Conservation (phyloP, 2,113 vertebrate species). For the Dipodomys ordii region DNA sequence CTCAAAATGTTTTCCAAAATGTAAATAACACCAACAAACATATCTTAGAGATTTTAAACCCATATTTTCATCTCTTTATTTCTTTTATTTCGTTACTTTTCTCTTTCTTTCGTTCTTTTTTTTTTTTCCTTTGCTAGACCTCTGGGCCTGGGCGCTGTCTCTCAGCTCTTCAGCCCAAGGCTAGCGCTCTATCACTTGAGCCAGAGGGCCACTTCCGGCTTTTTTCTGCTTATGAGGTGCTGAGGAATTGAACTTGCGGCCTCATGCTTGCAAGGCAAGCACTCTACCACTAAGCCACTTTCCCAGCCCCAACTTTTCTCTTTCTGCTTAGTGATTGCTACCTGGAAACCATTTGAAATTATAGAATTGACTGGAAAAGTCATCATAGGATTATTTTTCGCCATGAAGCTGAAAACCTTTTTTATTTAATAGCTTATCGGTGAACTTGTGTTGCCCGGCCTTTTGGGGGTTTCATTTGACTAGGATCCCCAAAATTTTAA, state of each 20-base stretch:
- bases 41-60: neutral
- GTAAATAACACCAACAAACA: neutral
- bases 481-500: too few relatives aligned
- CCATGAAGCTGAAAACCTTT: neutral
- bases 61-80: neutral
- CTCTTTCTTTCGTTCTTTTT: neutral
- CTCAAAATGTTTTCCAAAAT: neutral
- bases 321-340: neutral
- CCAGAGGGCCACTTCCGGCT: too few relatives aligned
- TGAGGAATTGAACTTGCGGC: too few relatives aligned
- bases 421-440: neutral
- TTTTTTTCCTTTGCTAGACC: too few relatives aligned
- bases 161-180: too few relatives aligned
- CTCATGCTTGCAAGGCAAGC: too few relatives aligned
- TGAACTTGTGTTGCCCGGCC: neutral
- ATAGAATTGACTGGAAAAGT: neutral
- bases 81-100: neutral
- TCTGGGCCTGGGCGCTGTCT: too few relatives aligned
- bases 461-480: neutral
- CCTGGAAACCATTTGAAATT: neutral
- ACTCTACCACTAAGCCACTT: too few relatives aligned
- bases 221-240: too few relatives aligned
- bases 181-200: too few relatives aligned
- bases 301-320: too few relatives aligned
- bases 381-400: neutral